A percentile compares a stretch with the other conserved stretches of the same genome.
phyloP scores from a whole-genome alignment of 2,797 vertebrate species.

The Anas acuta region DNA sequence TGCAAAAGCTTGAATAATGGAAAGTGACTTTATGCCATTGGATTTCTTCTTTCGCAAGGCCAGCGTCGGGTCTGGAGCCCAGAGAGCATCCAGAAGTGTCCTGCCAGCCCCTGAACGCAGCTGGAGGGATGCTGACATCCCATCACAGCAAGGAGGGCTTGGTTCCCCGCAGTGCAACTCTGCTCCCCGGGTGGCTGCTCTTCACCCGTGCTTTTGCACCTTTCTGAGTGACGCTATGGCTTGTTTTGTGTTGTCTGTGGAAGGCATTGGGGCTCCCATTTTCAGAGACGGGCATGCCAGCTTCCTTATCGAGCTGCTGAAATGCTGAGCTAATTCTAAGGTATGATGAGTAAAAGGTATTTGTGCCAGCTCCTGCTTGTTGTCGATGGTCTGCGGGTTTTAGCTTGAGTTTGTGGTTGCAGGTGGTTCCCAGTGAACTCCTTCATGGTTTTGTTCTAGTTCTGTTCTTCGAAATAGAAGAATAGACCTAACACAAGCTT shows the following conservation, averaged over 20 bases:
- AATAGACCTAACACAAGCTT: background rate
- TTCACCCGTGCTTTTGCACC: background rate
- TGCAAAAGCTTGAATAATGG: background rate
- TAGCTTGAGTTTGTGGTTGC: constrained; percentile 34
- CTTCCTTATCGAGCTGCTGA: background rate
- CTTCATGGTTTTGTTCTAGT: background rate
- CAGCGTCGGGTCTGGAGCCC: background rate
- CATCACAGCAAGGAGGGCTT: background rate
- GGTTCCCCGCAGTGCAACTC: background rate
- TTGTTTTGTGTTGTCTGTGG: background rate
- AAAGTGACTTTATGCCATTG: background rate
- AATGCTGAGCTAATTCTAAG: background rate
- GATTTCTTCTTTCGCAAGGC: background rate
- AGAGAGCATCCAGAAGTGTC: background rate
- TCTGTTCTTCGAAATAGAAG: background rate
- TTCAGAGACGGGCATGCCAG: background rate
- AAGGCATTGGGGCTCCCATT: background rate
- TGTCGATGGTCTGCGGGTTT: constrained; percentile 15
- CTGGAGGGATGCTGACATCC: background rate
- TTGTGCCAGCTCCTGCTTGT: constrained; percentile 15
- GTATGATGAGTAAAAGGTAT: background rate
- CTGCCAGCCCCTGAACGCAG: background rate
- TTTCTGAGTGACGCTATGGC: background rate
- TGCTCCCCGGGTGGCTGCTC: background rate
- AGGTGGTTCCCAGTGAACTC: background rate